These are phyloP conservation scores for Cylindroiulus punctatus DNA, from an alignment of 2,888 invertebrate species.

Conservation along the genomic window DNA sequence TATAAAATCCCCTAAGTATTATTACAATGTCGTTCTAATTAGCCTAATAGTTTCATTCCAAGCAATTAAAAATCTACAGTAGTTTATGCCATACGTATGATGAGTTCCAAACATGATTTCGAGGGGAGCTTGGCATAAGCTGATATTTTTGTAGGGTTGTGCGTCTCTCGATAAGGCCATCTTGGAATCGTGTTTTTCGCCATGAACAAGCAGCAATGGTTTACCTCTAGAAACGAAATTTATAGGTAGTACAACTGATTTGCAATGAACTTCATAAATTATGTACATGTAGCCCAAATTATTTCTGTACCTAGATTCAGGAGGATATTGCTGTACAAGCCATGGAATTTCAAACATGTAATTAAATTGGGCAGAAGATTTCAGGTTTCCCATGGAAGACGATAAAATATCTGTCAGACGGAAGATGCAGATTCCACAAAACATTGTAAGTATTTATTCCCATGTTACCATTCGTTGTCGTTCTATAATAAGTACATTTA, in stretches of 20 bases:
- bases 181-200: slow-evolving; percentile 72
- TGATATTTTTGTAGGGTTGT: slow-evolving; percentile 62
- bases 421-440: not conserved
- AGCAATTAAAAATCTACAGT: slow-evolving; percentile 6
- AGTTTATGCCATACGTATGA: slow-evolving; percentile 75
- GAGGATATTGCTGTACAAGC: slow-evolving; percentile 84
- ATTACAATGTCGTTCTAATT: too few species aligned
- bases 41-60: too few species aligned
- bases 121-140: slow-evolving; percentile 73
- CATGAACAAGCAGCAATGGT: slow-evolving; percentile 78
- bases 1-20: too few species aligned
- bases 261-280: not conserved
- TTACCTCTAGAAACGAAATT: slow-evolving; percentile 70
- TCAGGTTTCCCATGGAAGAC: slow-evolving; percentile 64
- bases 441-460: too few species aligned
- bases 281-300: not conserved
- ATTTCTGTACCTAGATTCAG: slow-evolving; percentile 75
- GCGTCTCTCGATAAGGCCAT: slow-evolving; percentile 69
- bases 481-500: too few species aligned
- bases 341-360: slow-evolving; percentile 93
- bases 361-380: slow-evolving; percentile 76
- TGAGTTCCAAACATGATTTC: slow-evolving; percentile 85
- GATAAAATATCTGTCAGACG: slow-evolving; percentile 64
- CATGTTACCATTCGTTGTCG: too few species aligned
- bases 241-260: slow-evolving; percentile 24